Evolutionary conservation across 2,888 invertebrate species (phyloP).

Genomic region (Apoderus coryli): DNA sequence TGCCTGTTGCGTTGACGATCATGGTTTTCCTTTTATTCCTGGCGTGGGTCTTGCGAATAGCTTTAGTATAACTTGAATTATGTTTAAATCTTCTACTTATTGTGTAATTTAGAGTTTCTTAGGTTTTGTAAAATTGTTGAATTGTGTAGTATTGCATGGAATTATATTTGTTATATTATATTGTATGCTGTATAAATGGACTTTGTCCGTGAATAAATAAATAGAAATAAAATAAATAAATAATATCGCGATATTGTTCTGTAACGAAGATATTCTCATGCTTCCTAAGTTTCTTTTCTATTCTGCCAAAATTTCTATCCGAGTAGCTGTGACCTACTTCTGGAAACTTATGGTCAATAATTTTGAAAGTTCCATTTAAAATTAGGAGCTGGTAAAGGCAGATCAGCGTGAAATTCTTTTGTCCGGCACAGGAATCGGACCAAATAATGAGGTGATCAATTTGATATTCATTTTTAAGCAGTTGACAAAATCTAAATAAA

Average conservation of each 20-base stretch:
- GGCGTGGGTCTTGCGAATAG: no score
- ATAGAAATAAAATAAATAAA: no score
- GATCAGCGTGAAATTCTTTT: slow-evolving; percentile 11
- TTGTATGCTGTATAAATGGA: no score
- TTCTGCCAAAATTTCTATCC: slow-evolving; percentile 21
- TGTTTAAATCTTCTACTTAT: no score
- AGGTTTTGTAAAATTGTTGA: no score
- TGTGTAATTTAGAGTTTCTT: no score
- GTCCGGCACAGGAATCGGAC: slow-evolving; percentile 10
- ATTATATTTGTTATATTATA: no score
- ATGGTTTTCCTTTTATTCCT: no score
- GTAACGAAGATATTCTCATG: slow-evolving; percentile 14
- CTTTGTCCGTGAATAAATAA: no score
- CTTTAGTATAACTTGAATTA: no score
- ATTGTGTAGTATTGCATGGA: no score
- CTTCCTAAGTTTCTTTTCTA: slow-evolving; percentile 23
- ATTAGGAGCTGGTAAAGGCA: slow-evolving; percentile 10
- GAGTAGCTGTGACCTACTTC: slow-evolving; percentile 17
- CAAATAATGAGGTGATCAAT: slow-evolving; percentile 7
- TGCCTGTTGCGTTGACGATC: no score
- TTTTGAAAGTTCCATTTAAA: slow-evolving; percentile 4
- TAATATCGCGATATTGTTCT: slow-evolving; percentile 20
- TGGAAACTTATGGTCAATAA: slow-evolving; percentile 12
- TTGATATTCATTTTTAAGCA: slow-evolving; percentile 7
- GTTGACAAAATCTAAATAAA: slow-evolving; percentile 7